Conservation (phyloP, 1,140 invertebrate species). For the Pteromalus puparum region DNA sequence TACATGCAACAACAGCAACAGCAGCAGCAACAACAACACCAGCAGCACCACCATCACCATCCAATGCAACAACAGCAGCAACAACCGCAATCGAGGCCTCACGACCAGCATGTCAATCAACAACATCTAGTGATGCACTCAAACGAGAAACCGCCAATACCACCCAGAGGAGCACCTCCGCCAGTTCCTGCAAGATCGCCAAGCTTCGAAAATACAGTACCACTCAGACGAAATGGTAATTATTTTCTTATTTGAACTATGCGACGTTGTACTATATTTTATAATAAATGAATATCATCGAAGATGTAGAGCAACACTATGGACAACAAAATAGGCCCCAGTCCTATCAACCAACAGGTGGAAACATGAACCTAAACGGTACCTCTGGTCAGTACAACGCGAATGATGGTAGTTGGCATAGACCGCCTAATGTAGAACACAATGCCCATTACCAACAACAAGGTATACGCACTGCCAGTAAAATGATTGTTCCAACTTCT, state of each 20-base stretch:
- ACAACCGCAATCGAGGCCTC: slow-evolving; percentile 54
- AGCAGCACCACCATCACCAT: slow-evolving; percentile 63
- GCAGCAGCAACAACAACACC: slow-evolving; percentile 61
- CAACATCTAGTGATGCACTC: slow-evolving; percentile 59
- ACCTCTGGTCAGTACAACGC: slow-evolving; percentile 66
- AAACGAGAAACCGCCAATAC: slow-evolving; percentile 77
- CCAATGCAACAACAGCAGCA: slow-evolving; percentile 57
- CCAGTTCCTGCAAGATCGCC: slow-evolving; percentile 73
- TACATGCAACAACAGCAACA: slow-evolving; percentile 65
- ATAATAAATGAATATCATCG: not conserved
- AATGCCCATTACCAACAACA: slow-evolving; percentile 64
- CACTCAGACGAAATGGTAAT: slow-evolving; percentile 68
- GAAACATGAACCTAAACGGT: slow-evolving; percentile 71
- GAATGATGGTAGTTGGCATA: slow-evolving; percentile 67
- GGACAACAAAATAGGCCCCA: slow-evolving; percentile 62
- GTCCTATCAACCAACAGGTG: slow-evolving; percentile 67
- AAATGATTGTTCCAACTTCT: slow-evolving; percentile 52
- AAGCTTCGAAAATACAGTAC: slow-evolving; percentile 66
- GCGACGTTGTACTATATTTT: not conserved
- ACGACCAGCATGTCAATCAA: slow-evolving; percentile 58
- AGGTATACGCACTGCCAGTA: slow-evolving; percentile 64
- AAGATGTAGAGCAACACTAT: slow-evolving; percentile 66
- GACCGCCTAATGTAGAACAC: slow-evolving; percentile 65
- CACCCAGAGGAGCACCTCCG: slow-evolving; percentile 76
- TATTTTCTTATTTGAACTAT: not conserved